Evolutionary conservation across 2,888 invertebrate genomes (phyloP).

Genomic region (Cantharis rufa): DNA sequence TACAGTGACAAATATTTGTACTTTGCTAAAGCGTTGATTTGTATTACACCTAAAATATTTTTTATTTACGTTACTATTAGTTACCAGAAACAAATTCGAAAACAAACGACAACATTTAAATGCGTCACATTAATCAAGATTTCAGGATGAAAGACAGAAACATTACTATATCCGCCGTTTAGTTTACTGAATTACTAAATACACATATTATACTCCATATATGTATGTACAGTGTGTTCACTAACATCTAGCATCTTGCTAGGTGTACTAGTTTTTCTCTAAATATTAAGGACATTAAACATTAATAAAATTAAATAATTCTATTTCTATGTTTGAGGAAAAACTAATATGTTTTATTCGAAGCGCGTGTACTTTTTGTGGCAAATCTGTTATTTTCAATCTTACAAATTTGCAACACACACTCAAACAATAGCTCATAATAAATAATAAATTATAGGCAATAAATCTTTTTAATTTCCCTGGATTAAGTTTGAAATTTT

Average conservation of each 20-base stretch:
- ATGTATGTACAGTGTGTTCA: background rate
- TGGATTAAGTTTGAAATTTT: too few relatives aligned
- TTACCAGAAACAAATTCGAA: background rate
- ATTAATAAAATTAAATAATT: too few relatives aligned
- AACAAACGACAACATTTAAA: background rate
- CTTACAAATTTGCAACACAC: too few relatives aligned
- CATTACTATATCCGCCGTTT: background rate
- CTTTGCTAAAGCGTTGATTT: conserved; percentile 11
- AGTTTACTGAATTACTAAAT: background rate
- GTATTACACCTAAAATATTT: background rate
- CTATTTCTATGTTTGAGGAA: too few relatives aligned
- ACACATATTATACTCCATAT: too few relatives aligned
- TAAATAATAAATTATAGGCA: too few relatives aligned
- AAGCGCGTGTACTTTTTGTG: too few relatives aligned
- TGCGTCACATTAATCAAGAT: background rate
- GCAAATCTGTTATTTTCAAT: too few relatives aligned
- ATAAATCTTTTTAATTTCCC: too few relatives aligned
- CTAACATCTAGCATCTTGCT: background rate
- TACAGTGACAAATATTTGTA: conserved; percentile 12
- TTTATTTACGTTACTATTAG: background rate
- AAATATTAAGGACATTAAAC: too few relatives aligned
- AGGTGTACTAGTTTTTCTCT: background rate
- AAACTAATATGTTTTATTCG: too few relatives aligned
- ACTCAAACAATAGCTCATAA: too few relatives aligned
- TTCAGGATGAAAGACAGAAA: background rate